phyloP scores from a whole-genome alignment of 2,888 invertebrate genomes.

The Apotomis betuletana region DNA sequence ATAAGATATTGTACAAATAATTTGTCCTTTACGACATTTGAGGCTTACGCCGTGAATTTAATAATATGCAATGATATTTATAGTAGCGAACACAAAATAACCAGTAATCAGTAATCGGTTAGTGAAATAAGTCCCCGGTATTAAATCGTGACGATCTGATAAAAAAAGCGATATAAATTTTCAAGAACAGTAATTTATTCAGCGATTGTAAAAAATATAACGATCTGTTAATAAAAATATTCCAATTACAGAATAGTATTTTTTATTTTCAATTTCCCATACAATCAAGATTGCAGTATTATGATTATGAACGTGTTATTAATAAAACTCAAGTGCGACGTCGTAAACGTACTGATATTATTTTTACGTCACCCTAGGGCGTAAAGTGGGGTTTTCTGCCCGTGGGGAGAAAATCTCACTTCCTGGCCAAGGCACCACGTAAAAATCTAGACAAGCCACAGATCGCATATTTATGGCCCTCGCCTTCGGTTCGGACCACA shows the following conservation, averaged over 20 bases:
- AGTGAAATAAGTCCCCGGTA: slow-evolving; percentile 28
- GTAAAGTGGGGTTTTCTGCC: no score
- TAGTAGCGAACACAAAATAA: slow-evolving; percentile 49
- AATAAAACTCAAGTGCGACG: no score
- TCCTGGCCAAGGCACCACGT: no score
- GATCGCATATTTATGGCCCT: no score
- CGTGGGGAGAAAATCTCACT: no score
- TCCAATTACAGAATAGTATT: slow-evolving; percentile 57
- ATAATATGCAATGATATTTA: slow-evolving; percentile 51
- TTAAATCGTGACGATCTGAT: slow-evolving; percentile 10
- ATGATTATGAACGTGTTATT: no score
- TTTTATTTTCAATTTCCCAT: slow-evolving; percentile 41
- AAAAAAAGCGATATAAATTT: slow-evolving; percentile 16
- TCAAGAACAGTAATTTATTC: slow-evolving; percentile 49
- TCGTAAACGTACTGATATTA: no score
- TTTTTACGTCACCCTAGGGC: no score
- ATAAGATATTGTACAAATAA: neutral
- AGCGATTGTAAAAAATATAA: slow-evolving; percentile 67
- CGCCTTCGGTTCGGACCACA: no score
- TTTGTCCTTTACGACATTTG: slow-evolving; percentile 23
- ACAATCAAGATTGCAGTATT: neutral
- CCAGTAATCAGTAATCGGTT: slow-evolving; percentile 32
- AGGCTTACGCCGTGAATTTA: slow-evolving; percentile 8
- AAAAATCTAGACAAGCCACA: no score
- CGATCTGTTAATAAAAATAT: slow-evolving; percentile 79